Percentiles rank a stretch among this genome's conserved stretches.
phyloP scores from a whole-genome alignment of 2,888 invertebrate species.

The Melanostoma scalare region DNA sequence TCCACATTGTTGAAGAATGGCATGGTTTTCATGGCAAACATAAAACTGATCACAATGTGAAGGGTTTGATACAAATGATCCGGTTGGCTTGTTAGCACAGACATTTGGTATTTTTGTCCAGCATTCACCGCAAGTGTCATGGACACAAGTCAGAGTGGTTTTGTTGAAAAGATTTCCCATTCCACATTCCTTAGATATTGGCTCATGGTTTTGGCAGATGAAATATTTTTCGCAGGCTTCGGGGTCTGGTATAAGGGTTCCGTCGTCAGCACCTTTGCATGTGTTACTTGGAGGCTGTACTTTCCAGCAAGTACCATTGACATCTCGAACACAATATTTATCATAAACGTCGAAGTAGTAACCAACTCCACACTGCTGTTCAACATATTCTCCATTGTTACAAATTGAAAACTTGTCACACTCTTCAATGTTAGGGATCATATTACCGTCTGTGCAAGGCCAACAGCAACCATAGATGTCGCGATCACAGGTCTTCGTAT shows the following conservation, averaged over 20 bases:
- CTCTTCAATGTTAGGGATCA: constrained; percentile 51
- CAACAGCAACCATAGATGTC: constrained; percentile 49
- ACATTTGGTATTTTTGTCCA: constrained; percentile 56
- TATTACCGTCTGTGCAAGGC: constrained; percentile 43
- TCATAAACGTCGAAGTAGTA: constrained; percentile 74
- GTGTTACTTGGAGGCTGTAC: constrained; percentile 22
- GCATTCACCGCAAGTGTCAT: constrained; percentile 56
- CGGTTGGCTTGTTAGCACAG: constrained; percentile 76
- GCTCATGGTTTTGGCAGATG: constrained; percentile 44
- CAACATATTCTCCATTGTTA: constrained; percentile 46
- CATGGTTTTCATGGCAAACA: constrained; percentile 75
- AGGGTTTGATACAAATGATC: constrained; percentile 74
- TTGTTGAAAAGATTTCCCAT: constrained; percentile 54
- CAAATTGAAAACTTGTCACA: constrained; percentile 65
- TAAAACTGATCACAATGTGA: constrained; percentile 76
- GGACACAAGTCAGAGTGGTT: constrained; percentile 41
- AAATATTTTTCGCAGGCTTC: constrained; percentile 58
- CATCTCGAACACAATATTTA: constrained; percentile 54
- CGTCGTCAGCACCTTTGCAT: constrained; percentile 43
- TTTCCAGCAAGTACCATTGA: constrained; percentile 49
- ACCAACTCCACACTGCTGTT: constrained; percentile 76
- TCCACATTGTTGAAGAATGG: constrained; percentile 71
- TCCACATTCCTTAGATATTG: constrained; percentile 46
- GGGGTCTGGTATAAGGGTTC: constrained; percentile 41
- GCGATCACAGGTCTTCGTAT: constrained; percentile 47